Conservation (phyloP, 1,140 invertebrate genomes). For the Lineus longissimus region DNA sequence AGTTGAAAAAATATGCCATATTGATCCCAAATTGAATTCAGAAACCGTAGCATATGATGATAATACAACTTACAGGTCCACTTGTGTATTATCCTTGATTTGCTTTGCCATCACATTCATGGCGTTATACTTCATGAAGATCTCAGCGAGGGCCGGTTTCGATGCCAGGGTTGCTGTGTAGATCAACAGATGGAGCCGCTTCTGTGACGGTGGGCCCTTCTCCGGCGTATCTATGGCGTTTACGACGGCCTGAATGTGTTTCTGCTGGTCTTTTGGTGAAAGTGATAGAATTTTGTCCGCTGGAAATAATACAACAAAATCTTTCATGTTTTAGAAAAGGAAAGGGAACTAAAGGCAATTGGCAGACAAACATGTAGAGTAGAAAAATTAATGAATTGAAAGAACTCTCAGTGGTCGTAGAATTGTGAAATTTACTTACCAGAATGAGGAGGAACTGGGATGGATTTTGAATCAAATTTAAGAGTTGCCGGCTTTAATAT, state of each 20-base stretch:
- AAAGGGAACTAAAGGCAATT: not conserved
- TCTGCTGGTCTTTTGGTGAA: constrained; percentile 41
- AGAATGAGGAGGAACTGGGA: constrained; percentile 44
- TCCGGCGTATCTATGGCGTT: constrained; percentile 35
- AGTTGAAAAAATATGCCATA: too few relatives aligned
- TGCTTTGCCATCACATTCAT: constrained; percentile 38
- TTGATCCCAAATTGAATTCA: too few relatives aligned
- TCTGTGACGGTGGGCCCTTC: constrained; percentile 51
- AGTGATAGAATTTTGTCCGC: constrained; percentile 42
- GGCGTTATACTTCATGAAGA: constrained; percentile 27
- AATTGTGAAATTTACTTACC: constrained; percentile 22
- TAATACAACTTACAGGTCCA: constrained; percentile 44
- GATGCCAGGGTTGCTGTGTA: constrained; percentile 40
- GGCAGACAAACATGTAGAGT: not conserved
- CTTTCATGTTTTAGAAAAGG: not conserved
- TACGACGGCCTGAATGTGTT: constrained; percentile 40
- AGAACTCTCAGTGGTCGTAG: too few relatives aligned
- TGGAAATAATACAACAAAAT: constrained; percentile 21
- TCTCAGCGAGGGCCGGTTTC: constrained; percentile 29
- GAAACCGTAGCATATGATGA: too few relatives aligned
- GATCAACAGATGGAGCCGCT: constrained; percentile 47
- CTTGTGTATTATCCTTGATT: constrained; percentile 42
- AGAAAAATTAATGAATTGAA: too few relatives aligned
- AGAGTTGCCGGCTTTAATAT: constrained; percentile 43
- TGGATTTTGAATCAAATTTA: constrained; percentile 47